Conservation (phyloP, 2,113 vertebrate genomes). For the Crotophaga sulcirostris region DNA sequence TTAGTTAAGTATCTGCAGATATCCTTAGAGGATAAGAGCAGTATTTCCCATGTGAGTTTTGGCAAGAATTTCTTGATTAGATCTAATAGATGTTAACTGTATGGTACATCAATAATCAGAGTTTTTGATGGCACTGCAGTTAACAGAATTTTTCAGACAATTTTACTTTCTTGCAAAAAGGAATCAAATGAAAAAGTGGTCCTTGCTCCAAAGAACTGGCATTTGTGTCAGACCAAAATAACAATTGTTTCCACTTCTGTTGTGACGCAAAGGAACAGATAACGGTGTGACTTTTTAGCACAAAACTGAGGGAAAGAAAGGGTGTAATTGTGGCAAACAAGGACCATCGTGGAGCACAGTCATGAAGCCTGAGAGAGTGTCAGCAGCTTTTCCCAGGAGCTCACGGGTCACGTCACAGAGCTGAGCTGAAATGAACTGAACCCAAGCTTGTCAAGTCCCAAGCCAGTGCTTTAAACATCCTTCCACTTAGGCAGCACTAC, state of each 20-base stretch:
- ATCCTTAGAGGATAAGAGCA: neutral
- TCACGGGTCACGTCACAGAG: neutral
- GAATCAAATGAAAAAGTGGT: neutral
- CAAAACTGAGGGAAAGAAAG: neutral
- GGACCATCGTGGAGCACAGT: neutral
- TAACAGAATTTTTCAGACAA: neutral
- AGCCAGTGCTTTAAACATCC: neutral
- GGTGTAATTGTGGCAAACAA: neutral
- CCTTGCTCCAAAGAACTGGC: neutral
- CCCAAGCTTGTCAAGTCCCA: neutral
- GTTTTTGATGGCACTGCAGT: neutral
- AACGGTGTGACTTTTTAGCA: neutral
- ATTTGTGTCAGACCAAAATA: neutral
- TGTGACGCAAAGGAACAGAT: neutral
- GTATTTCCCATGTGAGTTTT: neutral
- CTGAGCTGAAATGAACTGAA: neutral
- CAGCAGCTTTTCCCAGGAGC: neutral
- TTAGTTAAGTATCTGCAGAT: neutral
- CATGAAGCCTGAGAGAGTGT: neutral
- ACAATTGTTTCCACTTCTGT: rapidly evolving
- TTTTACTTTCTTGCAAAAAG: neutral
- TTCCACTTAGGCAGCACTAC: neutral
- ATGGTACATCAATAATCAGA: neutral
- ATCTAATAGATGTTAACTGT: neutral
- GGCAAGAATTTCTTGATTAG: neutral